These are phyloP conservation scores for Bettongia penicillata DNA, from an alignment of 2,113 vertebrate genomes.

Conservation along the genomic window DNA sequence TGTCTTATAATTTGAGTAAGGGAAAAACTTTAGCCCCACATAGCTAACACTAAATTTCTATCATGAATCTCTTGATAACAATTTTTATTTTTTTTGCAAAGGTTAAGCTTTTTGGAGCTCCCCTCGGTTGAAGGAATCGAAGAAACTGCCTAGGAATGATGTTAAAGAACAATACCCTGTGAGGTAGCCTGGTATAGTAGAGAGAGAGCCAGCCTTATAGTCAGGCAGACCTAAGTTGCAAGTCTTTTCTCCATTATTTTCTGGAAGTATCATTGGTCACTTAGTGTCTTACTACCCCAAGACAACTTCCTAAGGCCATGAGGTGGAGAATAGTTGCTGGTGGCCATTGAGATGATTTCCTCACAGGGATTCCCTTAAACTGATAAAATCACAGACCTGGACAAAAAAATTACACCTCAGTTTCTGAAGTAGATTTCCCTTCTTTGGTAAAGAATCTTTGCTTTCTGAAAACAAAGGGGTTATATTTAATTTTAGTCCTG, in stretches of 20 bases:
- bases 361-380: background rate
- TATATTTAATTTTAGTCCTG: slow-evolving; percentile 42
- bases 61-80: background rate
- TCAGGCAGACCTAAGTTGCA: background rate
- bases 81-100: slow-evolving; percentile 32
- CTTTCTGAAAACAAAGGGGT: slow-evolving; percentile 12
- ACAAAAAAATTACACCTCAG: background rate
- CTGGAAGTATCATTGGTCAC: background rate
- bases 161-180: background rate
- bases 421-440: slow-evolving; percentile 31
- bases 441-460: slow-evolving; percentile 28
- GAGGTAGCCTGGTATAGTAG: background rate
- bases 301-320: background rate
- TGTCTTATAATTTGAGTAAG: slow-evolving; percentile 22
- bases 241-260: background rate
- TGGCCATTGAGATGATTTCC: background rate
- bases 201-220: background rate
- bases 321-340: background rate
- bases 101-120: slow-evolving; percentile 26
- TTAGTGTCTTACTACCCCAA: background rate
- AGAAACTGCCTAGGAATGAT: background rate
- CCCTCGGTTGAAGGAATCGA: slow-evolving; percentile 39
- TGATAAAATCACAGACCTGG: background rate
- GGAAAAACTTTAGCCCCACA: background rate
- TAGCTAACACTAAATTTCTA: background rate